Conservation (phyloP, 2,888 invertebrate species). For the Amphipyra tragopoginis region DNA sequence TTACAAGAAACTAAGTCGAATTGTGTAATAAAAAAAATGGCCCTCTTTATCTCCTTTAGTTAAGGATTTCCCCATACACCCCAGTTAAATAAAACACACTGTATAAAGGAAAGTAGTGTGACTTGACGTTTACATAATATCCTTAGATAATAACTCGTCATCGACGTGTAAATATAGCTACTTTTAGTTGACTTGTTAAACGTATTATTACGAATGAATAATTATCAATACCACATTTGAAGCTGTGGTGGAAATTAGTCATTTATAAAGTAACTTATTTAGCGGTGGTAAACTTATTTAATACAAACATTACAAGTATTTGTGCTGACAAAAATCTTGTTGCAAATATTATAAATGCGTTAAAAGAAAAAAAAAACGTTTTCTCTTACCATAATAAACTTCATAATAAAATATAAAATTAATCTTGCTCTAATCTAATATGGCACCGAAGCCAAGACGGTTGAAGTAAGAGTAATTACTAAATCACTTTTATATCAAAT, state of each 20-base stretch:
- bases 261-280: neutral
- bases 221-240: conserved; percentile 13
- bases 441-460: conserved; percentile 58
- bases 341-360: conserved; percentile 40
- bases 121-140: conserved; percentile 18
- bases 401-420: conserved; percentile 49
- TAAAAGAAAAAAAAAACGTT: conserved; percentile 25
- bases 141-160: conserved; percentile 4
- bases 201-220: neutral
- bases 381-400: conserved; percentile 40
- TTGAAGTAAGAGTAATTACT: conserved; percentile 47
- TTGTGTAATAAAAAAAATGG: no score
- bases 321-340: conserved; percentile 34
- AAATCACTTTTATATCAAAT: conserved; percentile 35
- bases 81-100: no score
- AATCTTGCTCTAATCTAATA: conserved; percentile 52
- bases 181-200: neutral
- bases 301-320: conserved; percentile 32
- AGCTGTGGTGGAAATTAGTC: conserved; percentile 16
- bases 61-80: no score
- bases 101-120: conserved; percentile 23
- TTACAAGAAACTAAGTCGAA: no score
- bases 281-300: conserved; percentile 1
- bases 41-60: no score
- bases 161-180: neutral